Evolutionary conservation across 2,113 vertebrate species (phyloP).

Genomic region (Otis tarda): DNA sequence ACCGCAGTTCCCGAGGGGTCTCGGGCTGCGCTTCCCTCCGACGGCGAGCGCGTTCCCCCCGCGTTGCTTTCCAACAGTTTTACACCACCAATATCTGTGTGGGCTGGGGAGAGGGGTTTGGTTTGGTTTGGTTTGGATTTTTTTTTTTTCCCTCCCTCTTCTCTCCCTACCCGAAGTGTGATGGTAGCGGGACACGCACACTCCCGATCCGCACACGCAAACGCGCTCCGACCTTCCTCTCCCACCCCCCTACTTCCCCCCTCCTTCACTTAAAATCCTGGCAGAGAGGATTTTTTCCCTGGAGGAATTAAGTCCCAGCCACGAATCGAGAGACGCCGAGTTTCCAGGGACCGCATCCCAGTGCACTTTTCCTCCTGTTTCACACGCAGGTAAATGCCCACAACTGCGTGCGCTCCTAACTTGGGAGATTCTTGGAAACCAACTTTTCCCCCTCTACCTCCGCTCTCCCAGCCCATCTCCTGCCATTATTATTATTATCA

Average conservation of each 20-base stretch:
- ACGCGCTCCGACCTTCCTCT: constrained; percentile 1
- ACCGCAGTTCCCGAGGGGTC: not conserved
- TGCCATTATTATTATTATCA: not conserved
- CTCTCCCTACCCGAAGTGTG: constrained; percentile 14
- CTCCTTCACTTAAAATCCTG: constrained; percentile 6
- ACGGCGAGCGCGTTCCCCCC: not conserved
- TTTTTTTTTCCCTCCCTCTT: not conserved
- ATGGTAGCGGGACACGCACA: constrained; percentile 34
- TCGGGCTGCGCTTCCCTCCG: not conserved
- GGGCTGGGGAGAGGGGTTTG: constrained; percentile 31
- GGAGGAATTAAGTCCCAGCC: constrained; percentile 3
- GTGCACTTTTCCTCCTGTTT: not conserved
- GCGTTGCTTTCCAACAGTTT: constrained; percentile 56
- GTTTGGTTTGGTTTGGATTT: not conserved
- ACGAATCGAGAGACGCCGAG: not conserved
- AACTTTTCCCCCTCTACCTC: not conserved
- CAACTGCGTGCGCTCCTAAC: not conserved
- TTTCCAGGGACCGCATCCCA: not conserved
- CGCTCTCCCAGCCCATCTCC: not conserved
- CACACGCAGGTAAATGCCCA: constrained; percentile 40
- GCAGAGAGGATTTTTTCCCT: not conserved
- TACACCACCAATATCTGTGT: constrained; percentile 60
- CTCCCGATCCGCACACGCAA: constrained; percentile 27
- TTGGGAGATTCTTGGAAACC: constrained; percentile 5
- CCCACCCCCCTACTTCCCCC: not conserved